These are phyloP conservation scores for Progne subis DNA, from an alignment of 2,113 vertebrate genomes.

Conservation along the genomic window DNA sequence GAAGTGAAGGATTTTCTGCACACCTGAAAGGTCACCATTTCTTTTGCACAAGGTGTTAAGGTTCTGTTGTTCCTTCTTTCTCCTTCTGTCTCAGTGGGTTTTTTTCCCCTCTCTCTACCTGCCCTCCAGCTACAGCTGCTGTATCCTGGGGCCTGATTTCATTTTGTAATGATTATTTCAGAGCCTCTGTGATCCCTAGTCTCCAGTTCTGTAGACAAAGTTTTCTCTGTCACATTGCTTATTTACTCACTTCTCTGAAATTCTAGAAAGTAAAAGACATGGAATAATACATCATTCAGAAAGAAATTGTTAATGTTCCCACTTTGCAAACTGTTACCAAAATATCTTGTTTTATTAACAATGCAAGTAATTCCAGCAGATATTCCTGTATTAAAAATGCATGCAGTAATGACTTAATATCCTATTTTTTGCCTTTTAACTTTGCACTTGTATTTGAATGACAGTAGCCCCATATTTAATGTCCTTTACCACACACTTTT, in stretches of 20 bases:
- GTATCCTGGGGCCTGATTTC: neutral
- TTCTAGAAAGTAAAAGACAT: neutral
- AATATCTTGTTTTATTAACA: conserved; percentile 57
- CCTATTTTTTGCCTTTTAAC: conserved; percentile 37
- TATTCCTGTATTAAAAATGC: conserved; percentile 16
- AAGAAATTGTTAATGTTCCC: neutral
- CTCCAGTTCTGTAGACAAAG: neutral
- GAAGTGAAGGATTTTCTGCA: neutral
- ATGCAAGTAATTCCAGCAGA: conserved; percentile 24
- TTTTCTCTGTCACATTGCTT: neutral
- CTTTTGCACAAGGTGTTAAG: neutral
- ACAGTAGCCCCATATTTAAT: conserved; percentile 29
- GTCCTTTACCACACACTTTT: neutral
- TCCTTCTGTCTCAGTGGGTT: neutral
- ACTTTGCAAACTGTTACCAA: neutral
- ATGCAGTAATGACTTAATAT: conserved; percentile 22
- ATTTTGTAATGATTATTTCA: neutral
- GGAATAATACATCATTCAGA: neutral
- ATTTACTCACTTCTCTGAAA: neutral
- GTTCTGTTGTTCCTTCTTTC: neutral
- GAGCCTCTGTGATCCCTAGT: neutral
- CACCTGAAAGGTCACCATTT: neutral
- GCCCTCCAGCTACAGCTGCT: neutral
- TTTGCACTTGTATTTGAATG: conserved; percentile 35
- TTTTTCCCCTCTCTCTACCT: neutral